Evolutionary conservation across 2,888 invertebrate species (phyloP).

Genomic region (Melinaea menophilus): DNA sequence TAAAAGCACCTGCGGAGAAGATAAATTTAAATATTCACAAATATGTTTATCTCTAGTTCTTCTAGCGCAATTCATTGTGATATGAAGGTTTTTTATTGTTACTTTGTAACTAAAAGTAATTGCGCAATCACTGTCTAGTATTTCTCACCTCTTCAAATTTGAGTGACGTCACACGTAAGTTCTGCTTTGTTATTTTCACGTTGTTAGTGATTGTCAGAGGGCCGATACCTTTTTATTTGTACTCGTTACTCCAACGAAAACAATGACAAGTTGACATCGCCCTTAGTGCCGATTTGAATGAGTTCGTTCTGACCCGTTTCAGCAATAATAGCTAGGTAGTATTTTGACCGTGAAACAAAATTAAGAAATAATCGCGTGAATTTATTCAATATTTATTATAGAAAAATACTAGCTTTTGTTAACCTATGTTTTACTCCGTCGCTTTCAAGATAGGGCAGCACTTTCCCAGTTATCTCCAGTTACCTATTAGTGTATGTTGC

Average conservation of each 20-base stretch:
- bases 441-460: no score
- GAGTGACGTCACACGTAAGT: constrained; percentile 10
- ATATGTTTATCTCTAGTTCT: background rate
- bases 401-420: background rate
- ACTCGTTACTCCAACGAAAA: constrained; percentile 40
- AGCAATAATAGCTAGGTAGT: background rate
- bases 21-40: background rate
- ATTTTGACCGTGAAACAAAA: background rate
- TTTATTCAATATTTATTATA: background rate
- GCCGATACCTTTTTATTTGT: constrained; percentile 43
- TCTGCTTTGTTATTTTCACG: constrained; percentile 25
- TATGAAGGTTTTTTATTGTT: background rate
- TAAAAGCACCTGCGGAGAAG: background rate
- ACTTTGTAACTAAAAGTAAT: no score
- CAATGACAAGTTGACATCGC: constrained; percentile 39
- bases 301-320: constrained; percentile 14
- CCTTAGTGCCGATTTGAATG: constrained; percentile 25
- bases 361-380: background rate
- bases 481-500: background rate
- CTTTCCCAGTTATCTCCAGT: background rate
- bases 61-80: background rate
- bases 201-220: constrained; percentile 29
- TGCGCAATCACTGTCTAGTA: background rate
- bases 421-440: no score
- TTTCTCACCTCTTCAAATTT: background rate